Evolutionary conservation across 2,113 vertebrate genomes (phyloP), one percentile per base, ranked within the genome.

Genomic region (Alligator sinensis): DNA sequence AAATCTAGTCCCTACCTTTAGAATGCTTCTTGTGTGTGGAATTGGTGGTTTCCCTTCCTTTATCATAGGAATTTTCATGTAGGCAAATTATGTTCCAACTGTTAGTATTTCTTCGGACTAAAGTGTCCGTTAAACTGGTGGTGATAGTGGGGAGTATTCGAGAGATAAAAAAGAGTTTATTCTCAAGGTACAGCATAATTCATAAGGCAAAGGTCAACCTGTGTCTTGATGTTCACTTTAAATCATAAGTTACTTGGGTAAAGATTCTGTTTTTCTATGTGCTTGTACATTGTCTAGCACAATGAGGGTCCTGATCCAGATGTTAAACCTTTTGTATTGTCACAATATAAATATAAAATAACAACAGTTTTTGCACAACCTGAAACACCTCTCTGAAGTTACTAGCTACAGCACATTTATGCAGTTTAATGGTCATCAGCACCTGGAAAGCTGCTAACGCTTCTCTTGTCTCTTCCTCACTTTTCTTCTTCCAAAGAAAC

Each of bases 261-360:
- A 60, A 60, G 74, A 34, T 34, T 86, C 12, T 0, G 0, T 66
- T 47, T 22, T 28, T 54, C 1, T 0, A 89, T 2, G 1, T 18
- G 21, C 34, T 87, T 0, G 0, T 15, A 12, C 27, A 16, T 0
- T 7, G 47, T 38, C 63, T 75, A 28, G n/a, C 38, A 60, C 22
- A 28, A n/a, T 78, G 64, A 0, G 0, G 75, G 59, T 54, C 84
- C 38, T 61, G 10, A 70, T 34, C n/a, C 27, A 27, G 3, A 4
- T 34, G 19, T 61, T 72, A 55, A 63, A 14, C 38, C 82, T 60
- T 47, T 13, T 14, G 4, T 84, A n/a, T 38, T 86, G 81, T 16
- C 55, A 28, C 18, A 74, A 77, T 72, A 64, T 64, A 77, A 74
- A 5, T 78, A 84, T n/a, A 66, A 64, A 64, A n/a, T 16, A 19